phyloP scores from a whole-genome alignment of 2,113 vertebrate species.

The Ammodytes marinus region DNA sequence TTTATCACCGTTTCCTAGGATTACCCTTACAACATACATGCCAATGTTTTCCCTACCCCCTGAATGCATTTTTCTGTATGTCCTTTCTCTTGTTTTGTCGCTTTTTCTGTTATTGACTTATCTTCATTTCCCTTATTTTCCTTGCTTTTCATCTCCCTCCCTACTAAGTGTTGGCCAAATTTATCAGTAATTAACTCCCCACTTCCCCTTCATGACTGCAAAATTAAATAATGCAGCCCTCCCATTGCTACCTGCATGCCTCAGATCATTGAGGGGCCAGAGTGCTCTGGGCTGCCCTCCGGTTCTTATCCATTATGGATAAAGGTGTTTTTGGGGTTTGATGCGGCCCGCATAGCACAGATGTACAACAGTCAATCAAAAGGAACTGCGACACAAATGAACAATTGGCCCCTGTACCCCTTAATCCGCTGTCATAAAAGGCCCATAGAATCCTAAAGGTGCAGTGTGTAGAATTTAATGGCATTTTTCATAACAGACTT shows the following conservation, averaged over 20 bases:
- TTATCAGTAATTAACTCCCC: constrained; percentile 73
- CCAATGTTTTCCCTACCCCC: constrained; percentile 11
- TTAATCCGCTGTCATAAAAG: constrained; percentile 28
- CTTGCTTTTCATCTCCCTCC: constrained; percentile 3
- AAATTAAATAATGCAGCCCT: constrained; percentile 68
- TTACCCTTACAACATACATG: neutral
- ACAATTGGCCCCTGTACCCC: constrained; percentile 6
- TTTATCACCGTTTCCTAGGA: neutral
- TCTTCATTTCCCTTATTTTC: constrained; percentile 2
- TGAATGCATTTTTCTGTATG: neutral
- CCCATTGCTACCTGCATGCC: constrained; percentile 54
- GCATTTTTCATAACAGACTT: too few species aligned
- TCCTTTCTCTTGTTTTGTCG: neutral
- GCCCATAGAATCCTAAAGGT: neutral
- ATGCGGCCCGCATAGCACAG: constrained; percentile 10
- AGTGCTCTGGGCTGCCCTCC: constrained; percentile 62
- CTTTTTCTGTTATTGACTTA: constrained; percentile 22
- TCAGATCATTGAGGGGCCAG: constrained; percentile 50
- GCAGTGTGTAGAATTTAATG: too few species aligned
- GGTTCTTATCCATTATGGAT: constrained; percentile 73
- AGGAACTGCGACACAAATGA: constrained; percentile 6
- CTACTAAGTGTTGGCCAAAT: constrained; percentile 42
- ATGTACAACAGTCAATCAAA: constrained; percentile 52
- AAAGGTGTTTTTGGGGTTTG: constrained; percentile 55
- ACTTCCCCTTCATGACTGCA: constrained; percentile 36